These are phyloP conservation scores for Bombylius major DNA, from an alignment of 2,888 invertebrate species.

Conservation along the genomic window DNA sequence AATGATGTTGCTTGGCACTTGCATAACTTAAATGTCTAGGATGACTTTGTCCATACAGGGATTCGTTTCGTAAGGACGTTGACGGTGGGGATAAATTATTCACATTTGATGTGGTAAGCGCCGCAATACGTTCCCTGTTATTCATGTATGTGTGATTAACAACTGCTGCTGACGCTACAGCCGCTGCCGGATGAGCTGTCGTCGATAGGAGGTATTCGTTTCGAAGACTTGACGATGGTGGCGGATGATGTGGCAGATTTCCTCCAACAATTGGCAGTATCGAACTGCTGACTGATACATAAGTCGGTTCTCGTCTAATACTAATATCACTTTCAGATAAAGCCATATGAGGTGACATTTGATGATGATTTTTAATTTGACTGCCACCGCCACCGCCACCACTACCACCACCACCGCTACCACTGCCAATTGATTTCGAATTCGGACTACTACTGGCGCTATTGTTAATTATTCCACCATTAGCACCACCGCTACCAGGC, in stretches of 20 bases:
- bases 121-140: conserved; percentile 19
- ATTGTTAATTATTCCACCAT: conserved; percentile 21
- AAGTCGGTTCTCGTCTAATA: conserved; percentile 23
- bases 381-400: conserved; percentile 17
- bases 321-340: conserved; percentile 27
- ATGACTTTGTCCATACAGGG: conserved; percentile 10
- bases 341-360: conserved; percentile 30
- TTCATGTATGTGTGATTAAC: conserved; percentile 10
- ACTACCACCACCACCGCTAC: conserved; percentile 12
- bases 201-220: conserved; percentile 4
- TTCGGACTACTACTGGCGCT: conserved; percentile 7
- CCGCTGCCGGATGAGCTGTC: neutral
- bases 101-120: conserved; percentile 22
- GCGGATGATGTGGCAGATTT: conserved; percentile 27
- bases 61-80: conserved; percentile 26
- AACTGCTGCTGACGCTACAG: neutral
- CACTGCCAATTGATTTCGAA: conserved; percentile 13
- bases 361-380: conserved; percentile 28
- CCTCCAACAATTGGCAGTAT: conserved; percentile 19
- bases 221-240: conserved; percentile 16
- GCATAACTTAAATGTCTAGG: conserved; percentile 28
- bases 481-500: conserved; percentile 18
- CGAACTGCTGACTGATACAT: conserved; percentile 13
- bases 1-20: conserved; percentile 25
- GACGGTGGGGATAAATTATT: conserved; percentile 30